Base-by-base conservation (phyloP, 1,140 invertebrate genomes). In the Anthonomus grandis region DNA sequence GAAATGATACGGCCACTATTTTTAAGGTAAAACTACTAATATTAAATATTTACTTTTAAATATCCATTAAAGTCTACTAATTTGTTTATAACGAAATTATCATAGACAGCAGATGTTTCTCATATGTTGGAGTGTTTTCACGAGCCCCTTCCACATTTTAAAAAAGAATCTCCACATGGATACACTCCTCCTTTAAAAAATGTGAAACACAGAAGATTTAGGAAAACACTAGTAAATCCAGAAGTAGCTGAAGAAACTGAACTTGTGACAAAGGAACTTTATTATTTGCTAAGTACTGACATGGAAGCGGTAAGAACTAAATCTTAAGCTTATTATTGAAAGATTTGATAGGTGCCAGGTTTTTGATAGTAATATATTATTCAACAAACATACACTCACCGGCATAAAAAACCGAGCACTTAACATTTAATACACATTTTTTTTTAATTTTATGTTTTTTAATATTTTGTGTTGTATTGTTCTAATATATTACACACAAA, bases 111-210 rank as follows among this genome's bases (percentile, higher is more conserved):
- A 0, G 65, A 70, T 59, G 63, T 73, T 42, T 64, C 50, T 39
- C 61, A 70, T 24, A 67, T 73, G 38, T 57, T 71, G 23, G 57
- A 63, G 36, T 67, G 65, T 45, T 38, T 41, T 38, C 42, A 58
- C 37, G 27, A 59, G 24, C 50, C 57, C 13, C 19, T 46, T 3
- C 27, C 47, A 9, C 41, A 52, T 36, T 23, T 61, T 3, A 63
- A 57, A 27, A 39, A 49, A 48, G 54, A 53, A n/a, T 53, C 23
- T 13, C 15, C 34, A 8, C 68, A 71, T 49, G 71, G 71, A 12
- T 46, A 69, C 12, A 63, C 65, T 0, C 59, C 63, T 9, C 70
- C 71, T 19, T 49, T 72, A 25, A 73, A 73, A 41, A 73, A 73
- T 31, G 64, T 68, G 1, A 65, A 62, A 18, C 64, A 56, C 12